Base-by-base conservation (phyloP, 2,113 vertebrate species). In the Sterrhoptilus dennistouni region DNA sequence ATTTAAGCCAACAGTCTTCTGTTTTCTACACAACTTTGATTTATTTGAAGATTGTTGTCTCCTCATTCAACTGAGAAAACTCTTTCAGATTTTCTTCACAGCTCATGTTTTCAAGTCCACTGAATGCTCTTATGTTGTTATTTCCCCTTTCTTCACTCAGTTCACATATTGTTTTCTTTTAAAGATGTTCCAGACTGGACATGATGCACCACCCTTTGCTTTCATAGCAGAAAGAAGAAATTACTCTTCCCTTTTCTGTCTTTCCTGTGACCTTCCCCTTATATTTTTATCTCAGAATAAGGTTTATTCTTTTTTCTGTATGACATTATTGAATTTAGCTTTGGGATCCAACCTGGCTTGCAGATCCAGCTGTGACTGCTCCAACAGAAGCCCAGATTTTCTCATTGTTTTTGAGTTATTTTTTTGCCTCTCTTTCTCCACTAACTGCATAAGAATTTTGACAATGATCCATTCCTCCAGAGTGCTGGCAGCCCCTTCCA, bases 391-490 rank as follows among this genome's bases (percentile, higher is more conserved):
- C 8, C 6, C 24, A 38, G 35, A 35, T 35, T 38, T 82, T 91
- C 93, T 81, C 24, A 50, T 23, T 3, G 7, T 66, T 78, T 75
- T 82, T 82, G 29, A 71, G 25, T 68, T 83, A 75, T 79, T 60
- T 71, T 90, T 82, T 35, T 87, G 21, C 27, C 44, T 85, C 53
- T 68, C 29, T 90, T 88, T 90, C 70, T 82, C 27, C 53, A 83
- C 38, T 79, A 82, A 79, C 79, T 92, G 68, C 27, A 68, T 47
- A 44, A 82, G 63, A 75, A 71, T 83, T 83, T 88, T 95, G 93
- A 90, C 93, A 92, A 53, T 90, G 93, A 93, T 88, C 56, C 79
- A 85, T 95, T 87, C 35, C 47, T 93, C 91, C 75, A 68, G 69
- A 83, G 33, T 59, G 5, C 70, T 79, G 86, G 52, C 56, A 90